Percentiles rank a stretch among this genome's conserved stretches.
phyloP scores from a whole-genome alignment of 2,888 invertebrate genomes.

The Morpho achilles region DNA sequence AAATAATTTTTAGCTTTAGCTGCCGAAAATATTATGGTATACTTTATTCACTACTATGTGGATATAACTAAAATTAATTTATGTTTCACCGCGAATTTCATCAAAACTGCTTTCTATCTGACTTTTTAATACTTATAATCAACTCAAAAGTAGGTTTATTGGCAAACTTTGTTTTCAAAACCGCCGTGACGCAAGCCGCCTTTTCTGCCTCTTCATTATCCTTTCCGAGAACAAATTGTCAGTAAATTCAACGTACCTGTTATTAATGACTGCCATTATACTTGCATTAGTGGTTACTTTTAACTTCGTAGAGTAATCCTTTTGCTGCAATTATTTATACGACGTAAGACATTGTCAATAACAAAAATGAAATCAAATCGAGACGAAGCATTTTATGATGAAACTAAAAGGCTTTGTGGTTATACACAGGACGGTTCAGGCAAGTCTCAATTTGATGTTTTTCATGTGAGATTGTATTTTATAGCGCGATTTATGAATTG shows the following conservation, averaged over 20 bases:
- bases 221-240: conserved; percentile 48
- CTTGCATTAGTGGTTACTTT: conserved; percentile 30
- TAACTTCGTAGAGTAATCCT: too few relatives aligned
- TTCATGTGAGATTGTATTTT: too few relatives aligned
- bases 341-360: not conserved
- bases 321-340: too few relatives aligned
- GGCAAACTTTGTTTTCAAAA: conserved; percentile 11
- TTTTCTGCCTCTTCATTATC: conserved; percentile 44
- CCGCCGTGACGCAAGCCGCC: conserved; percentile 45
- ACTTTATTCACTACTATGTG: too few relatives aligned
- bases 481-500: too few relatives aligned
- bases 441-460: too few relatives aligned
- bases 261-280: conserved; percentile 36
- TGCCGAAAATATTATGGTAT: too few relatives aligned
- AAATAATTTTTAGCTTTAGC: too few relatives aligned
- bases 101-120: not conserved
- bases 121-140: not conserved
- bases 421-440: too few relatives aligned
- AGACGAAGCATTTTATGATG: too few relatives aligned
- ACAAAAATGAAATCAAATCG: too few relatives aligned
- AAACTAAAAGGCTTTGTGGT: too few relatives aligned
- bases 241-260: conserved; percentile 40
- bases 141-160: not conserved
- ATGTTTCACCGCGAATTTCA: not conserved
- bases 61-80: not conserved